Conservation (phyloP, 2,797 vertebrate genomes). For the Schizopygopsis malacanthus region DNA sequence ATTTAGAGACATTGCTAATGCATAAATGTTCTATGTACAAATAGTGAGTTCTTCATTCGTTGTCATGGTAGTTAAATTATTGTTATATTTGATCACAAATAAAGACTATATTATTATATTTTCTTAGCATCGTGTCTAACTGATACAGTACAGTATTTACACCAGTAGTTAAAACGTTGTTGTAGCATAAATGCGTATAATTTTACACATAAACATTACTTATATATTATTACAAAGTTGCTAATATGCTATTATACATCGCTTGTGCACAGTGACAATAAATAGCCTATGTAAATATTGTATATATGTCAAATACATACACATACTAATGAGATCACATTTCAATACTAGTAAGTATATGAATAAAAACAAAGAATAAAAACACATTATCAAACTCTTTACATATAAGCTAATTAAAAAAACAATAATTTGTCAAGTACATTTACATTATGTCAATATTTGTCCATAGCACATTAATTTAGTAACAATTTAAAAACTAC, state of each 20-base stretch:
- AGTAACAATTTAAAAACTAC: neutral
- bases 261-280: neutral
- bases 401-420: neutral
- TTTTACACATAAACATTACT: too few species aligned
- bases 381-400: neutral
- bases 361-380: neutral
- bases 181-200: too few species aligned
- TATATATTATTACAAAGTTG: too few species aligned
- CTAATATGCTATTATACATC: too few species aligned
- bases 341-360: neutral
- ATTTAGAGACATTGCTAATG: neutral
- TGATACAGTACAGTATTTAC: too few species aligned
- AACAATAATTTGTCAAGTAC: neutral
- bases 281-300: neutral
- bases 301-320: neutral
- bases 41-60: neutral
- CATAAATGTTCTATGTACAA: neutral
- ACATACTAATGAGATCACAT: neutral
- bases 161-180: too few species aligned
- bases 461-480: neutral
- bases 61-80: neutral
- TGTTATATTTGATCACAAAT: neutral
- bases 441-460: neutral
- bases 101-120: neutral
- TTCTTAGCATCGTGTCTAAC: too few species aligned